Evolutionary conservation across 2,797 vertebrate genomes (phyloP).

Genomic region (Anguilla marmorata): DNA sequence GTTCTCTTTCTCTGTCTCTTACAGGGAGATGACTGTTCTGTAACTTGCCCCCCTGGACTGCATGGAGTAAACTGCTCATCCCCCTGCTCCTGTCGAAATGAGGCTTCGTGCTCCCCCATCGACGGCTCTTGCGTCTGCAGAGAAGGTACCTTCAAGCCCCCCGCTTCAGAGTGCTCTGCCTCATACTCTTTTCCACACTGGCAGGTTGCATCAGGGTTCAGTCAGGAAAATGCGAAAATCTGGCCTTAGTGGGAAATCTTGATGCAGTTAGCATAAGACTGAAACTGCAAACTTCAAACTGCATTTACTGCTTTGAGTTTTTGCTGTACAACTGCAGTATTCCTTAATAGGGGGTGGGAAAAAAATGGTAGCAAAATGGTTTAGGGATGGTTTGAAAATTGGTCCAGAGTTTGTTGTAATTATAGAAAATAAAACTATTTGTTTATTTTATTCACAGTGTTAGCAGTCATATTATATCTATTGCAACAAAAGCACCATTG

Average conservation of each 20-base stretch:
- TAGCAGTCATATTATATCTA: no score
- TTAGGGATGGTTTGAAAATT: no score
- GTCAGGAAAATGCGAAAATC: not conserved
- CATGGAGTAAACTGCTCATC: constrained; percentile 89
- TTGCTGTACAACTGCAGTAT: no score
- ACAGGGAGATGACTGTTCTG: constrained; percentile 88
- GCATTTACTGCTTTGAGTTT: not conserved
- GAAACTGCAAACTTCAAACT: not conserved
- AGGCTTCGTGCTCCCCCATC: constrained; percentile 81
- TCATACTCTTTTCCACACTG: not conserved
- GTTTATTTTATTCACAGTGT: no score
- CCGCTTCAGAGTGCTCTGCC: not conserved
- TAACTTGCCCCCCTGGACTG: constrained; percentile 79
- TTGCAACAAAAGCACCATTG: no score
- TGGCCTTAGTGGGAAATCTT: not conserved
- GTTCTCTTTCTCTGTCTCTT: constrained; percentile 4
- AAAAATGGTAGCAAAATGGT: no score
- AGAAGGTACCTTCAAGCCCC: constrained; percentile 78
- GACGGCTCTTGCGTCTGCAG: constrained; percentile 93
- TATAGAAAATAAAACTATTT: no score
- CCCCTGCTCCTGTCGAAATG: constrained; percentile 85
- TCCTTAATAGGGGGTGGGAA: no score
- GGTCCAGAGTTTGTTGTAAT: no score
- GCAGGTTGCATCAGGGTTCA: not conserved
- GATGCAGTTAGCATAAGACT: not conserved